Evolutionary conservation across 2,113 vertebrate genomes (phyloP).

Genomic region (Halcyon senegalensis): DNA sequence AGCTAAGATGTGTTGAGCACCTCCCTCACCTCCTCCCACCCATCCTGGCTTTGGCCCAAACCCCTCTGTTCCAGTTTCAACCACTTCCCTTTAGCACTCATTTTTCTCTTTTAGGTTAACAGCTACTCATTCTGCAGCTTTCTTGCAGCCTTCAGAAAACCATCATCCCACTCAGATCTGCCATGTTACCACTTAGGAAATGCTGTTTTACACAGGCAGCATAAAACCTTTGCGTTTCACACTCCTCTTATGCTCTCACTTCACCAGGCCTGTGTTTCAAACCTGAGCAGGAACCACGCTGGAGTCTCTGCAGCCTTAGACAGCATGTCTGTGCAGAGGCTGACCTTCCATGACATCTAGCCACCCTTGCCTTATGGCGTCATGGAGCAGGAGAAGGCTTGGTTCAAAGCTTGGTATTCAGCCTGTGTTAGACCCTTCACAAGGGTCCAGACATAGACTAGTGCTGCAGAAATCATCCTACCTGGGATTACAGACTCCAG

Average conservation of each 20-base stretch:
- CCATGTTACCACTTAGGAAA: constrained; percentile 5
- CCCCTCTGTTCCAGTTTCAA: constrained; percentile 3
- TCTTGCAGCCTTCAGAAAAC: neutral
- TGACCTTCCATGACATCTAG: neutral
- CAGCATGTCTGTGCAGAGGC: fast-evolving
- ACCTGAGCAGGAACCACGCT: neutral
- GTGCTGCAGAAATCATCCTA: neutral
- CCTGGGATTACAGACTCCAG: neutral
- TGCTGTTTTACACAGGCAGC: neutral
- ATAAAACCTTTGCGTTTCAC: neutral
- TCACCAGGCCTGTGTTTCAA: neutral
- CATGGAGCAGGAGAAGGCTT: neutral
- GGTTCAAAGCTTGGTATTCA: neutral
- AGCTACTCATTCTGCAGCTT: neutral
- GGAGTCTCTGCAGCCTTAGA: neutral
- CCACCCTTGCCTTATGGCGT: neutral
- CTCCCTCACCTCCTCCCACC: constrained; percentile 40
- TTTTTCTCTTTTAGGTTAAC: constrained; percentile 18
- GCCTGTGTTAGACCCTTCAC: neutral
- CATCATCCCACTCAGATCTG: constrained; percentile 19
- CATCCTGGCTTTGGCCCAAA: neutral
- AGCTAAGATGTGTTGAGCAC: neutral
- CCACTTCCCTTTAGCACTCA: neutral
- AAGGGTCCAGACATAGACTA: neutral
- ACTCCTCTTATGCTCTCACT: neutral